Evolutionary conservation across 37 sponge, comb jelly and placozoan genomes (phyloP).

Genomic region (Chondrilla cf. caribensis): DNA sequence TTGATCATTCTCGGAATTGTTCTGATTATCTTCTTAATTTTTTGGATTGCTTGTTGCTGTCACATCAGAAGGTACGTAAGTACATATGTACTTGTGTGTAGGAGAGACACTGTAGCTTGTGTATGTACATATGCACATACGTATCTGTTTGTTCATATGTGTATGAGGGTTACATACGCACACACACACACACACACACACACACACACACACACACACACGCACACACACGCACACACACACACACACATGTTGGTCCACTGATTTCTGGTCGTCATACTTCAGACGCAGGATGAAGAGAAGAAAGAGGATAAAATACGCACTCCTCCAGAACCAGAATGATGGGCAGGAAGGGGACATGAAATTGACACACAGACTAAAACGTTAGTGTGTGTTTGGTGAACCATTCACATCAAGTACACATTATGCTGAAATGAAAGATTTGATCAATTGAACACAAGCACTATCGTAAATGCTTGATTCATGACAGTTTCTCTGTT

Average conservation of each 20-base stretch:
- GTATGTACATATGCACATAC: too few relatives aligned
- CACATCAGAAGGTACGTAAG: slow-evolving; percentile 52
- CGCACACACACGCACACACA: slow-evolving; percentile 23
- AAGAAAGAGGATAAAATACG: slow-evolving; percentile 10
- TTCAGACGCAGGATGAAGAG: background rate
- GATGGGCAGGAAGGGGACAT: background rate
- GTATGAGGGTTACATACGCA: slow-evolving; percentile 26
- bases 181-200: slow-evolving; percentile 34
- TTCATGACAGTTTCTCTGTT: too few relatives aligned
- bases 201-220: slow-evolving; percentile 31
- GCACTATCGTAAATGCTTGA: too few relatives aligned
- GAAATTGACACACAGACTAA: background rate
- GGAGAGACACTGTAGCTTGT: too few relatives aligned
- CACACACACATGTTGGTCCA: slow-evolving; percentile 13
- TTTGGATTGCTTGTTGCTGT: slow-evolving; percentile 70
- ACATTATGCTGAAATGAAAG: too few relatives aligned
- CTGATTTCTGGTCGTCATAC: background rate
- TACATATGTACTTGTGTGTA: too few relatives aligned
- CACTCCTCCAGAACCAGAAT: background rate
- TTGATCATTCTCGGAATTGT: slow-evolving; percentile 33
- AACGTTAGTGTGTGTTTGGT: too few relatives aligned
- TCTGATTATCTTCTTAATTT: slow-evolving; percentile 12
- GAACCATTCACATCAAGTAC: too few relatives aligned
- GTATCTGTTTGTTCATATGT: too few relatives aligned
- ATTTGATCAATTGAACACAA: too few relatives aligned